These are phyloP conservation scores for Nasonia vitripennis DNA, from an alignment of 1,140 invertebrate genomes.

Conservation along the genomic window DNA sequence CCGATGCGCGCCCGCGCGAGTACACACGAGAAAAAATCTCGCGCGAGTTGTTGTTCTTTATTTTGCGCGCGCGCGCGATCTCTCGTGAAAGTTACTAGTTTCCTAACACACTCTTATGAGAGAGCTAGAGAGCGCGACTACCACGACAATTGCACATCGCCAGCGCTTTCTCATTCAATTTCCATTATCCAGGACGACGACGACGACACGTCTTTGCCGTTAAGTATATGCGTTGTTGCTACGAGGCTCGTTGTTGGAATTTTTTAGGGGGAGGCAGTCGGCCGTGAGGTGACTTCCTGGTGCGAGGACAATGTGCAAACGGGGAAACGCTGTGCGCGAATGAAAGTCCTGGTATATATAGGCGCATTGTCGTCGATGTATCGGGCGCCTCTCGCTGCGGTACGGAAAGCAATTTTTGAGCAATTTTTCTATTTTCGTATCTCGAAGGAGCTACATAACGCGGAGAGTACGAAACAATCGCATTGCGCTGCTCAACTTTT, in stretches of 20 bases:
- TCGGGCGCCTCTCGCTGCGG: neutral
- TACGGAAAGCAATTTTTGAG: neutral
- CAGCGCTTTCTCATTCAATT: constrained; percentile 37
- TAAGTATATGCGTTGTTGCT: constrained; percentile 23
- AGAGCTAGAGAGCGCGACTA: neutral
- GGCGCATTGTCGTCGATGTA: neutral
- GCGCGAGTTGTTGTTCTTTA: neutral
- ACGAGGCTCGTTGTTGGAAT: neutral
- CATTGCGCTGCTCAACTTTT: no score
- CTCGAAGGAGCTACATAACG: no score
- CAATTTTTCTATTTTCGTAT: no score
- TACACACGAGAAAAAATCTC: neutral
- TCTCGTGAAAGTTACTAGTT: constrained; percentile 32
- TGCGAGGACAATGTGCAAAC: neutral
- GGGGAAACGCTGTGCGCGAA: neutral
- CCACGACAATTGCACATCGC: neutral
- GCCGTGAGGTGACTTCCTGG: neutral
- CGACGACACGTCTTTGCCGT: constrained; percentile 29
- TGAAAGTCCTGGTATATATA: neutral
- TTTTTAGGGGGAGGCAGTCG: neutral
- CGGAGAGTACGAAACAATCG: no score
- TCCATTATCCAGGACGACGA: constrained; percentile 25
- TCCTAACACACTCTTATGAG: neutral
- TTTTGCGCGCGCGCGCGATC: neutral
- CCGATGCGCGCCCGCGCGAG: no score